Percentiles rank a stretch among this genome's conserved stretches.
Evolutionary conservation across 2,888 invertebrate genomes (phyloP).

Genomic region (Hymenopus coronatus): DNA sequence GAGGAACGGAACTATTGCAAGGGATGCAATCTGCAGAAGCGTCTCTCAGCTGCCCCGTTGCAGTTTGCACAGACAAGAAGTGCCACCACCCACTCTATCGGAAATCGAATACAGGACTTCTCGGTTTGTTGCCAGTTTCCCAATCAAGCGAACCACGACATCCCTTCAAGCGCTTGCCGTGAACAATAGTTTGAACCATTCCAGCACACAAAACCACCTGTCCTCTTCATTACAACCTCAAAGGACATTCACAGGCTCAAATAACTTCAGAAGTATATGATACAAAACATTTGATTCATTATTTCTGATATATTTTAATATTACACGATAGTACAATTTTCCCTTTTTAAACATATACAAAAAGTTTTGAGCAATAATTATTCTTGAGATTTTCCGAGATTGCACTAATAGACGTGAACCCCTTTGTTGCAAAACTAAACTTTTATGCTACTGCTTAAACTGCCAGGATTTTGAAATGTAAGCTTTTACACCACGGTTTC

Average conservation of each 20-base stretch:
- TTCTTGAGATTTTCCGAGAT: too few relatives aligned
- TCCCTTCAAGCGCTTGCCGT: not conserved
- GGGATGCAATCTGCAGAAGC: not conserved
- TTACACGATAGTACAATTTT: not conserved
- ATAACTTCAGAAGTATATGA: not conserved
- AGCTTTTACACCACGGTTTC: too few relatives aligned
- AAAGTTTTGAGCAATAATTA: too few relatives aligned
- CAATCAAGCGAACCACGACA: not conserved
- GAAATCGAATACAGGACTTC: not conserved
- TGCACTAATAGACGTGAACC: too few relatives aligned
- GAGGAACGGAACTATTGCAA: not conserved
- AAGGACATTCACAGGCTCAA: not conserved
- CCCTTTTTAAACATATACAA: too few relatives aligned
- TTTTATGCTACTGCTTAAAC: too few relatives aligned
- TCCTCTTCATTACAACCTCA: not conserved
- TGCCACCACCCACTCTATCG: not conserved
- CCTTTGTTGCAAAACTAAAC: too few relatives aligned
- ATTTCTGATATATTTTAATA: not conserved
- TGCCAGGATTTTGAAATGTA: too few relatives aligned
- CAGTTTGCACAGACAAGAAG: not conserved
- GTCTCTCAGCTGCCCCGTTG: not conserved
- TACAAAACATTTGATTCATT: too few relatives aligned
- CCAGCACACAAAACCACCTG: not conserved
- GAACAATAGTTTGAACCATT: not conserved
- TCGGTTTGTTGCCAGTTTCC: not conserved